Base-by-base conservation (phyloP, 2,888 invertebrate genomes). In the Cephus sareptanus region DNA sequence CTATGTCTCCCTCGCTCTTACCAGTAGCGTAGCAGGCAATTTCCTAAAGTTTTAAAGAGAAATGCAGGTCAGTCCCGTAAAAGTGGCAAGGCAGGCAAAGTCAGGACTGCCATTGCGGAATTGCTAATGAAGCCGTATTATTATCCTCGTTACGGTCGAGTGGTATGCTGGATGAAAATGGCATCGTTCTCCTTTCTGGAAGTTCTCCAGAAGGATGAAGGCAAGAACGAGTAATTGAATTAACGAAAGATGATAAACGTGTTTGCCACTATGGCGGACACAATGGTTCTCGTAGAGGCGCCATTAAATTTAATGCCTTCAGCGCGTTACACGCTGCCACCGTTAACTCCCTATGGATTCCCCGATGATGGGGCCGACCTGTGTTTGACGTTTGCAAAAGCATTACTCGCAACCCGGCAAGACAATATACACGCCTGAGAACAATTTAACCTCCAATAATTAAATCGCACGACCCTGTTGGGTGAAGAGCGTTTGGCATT, bases 281-380 rank as follows among this genome's bases (percentile, higher is more conserved):
- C 76, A 76, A 75, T 69, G 78, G 75, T 73, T 31, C 69, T 40
- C 30, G n/a, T 34, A 34, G 68, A 73, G 73, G 73, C 56, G 80
- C 84, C 83, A 85, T 85, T 84, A 84, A 82, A 79, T 84, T 79
- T 85, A 87, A 86, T 84, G 81, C 83, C 80, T 80, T 83, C 80
- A 83, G 76, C 77, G 79, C 78, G 80, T 84, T 83, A 82, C 79
- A 73, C 33, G 34, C 71, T 56, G 6, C 56, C 56, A 56, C 2
- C 56, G 23, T 56, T 56, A 56, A 56, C 56, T 23, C 6, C 56
- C 71, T 9, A 71, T 34, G 34, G 71, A 71, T 34, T 6, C 31
- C 3, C 71, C 71, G 34, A 34, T 33, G 70, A 30, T 13, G 71
- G 1, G 71, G 31, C 3, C 1, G 71, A 31, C 11, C 6, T 34